Percentiles rank a stretch among this genome's conserved stretches.
These are phyloP conservation scores for Musca vetustissima DNA, from an alignment of 1,140 invertebrate genomes.

Conservation along the genomic window DNA sequence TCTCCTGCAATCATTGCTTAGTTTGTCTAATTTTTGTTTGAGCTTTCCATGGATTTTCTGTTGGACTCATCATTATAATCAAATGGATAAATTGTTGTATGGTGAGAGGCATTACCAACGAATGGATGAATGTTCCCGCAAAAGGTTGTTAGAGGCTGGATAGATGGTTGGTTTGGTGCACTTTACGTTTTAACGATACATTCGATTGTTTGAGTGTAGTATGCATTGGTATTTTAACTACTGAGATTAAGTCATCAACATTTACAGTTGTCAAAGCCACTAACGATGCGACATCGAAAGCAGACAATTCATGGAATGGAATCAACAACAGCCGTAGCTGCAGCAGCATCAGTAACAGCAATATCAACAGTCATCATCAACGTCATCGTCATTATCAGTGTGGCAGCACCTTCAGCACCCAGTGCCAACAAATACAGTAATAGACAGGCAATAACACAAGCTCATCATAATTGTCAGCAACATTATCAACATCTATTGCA, in stretches of 20 bases:
- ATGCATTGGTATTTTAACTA: conserved; percentile 21
- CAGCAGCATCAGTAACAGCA: neutral
- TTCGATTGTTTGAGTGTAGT: neutral
- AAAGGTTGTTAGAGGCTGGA: neutral
- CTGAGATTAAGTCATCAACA: conserved; percentile 22
- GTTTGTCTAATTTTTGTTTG: neutral
- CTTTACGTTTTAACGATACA: no score
- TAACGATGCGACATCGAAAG: conserved; percentile 19
- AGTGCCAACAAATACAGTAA: no score
- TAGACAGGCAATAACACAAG: neutral
- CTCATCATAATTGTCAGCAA: neutral
- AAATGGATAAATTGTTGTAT: neutral
- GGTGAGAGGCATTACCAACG: neutral
- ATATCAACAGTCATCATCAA: neutral
- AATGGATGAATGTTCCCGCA: neutral
- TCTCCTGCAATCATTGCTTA: neutral
- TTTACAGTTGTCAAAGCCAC: conserved; percentile 23
- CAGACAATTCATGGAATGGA: no score
- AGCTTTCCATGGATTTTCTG: neutral
- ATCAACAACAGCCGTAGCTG: neutral
- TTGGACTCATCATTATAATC: conserved; percentile 14
- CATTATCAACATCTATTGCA: neutral
- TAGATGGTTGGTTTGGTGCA: no score
- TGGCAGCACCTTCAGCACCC: neutral
- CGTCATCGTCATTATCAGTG: conserved; percentile 11